Evolutionary conservation across 2,113 vertebrate species (phyloP).

Genomic region (Atlantisia rogersi): DNA sequence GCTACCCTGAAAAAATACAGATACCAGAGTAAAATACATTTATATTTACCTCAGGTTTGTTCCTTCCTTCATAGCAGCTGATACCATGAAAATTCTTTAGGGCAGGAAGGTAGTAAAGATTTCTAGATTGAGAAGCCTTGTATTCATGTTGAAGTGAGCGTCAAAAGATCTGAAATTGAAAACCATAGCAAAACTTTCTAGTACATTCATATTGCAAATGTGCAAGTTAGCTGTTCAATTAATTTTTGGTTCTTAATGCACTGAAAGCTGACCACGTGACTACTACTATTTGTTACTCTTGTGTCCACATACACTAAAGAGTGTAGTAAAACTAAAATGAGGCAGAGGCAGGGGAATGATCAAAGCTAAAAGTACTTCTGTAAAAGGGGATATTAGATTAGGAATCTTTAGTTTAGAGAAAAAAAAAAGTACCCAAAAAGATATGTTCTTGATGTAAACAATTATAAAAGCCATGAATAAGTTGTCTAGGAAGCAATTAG

Average conservation of each 20-base stretch:
- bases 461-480: slow-evolving; percentile 24
- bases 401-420: not conserved
- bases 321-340: not conserved
- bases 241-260: not conserved
- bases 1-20: not conserved
- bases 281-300: not conserved
- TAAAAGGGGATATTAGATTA: slow-evolving; percentile 12
- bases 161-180: not conserved
- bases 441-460: not conserved
- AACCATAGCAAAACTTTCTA: not conserved
- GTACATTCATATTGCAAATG: rapidly evolving
- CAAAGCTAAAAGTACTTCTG: not conserved
- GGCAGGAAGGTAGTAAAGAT: not conserved
- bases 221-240: not conserved
- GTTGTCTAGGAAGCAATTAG: slow-evolving; percentile 8
- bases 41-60: not conserved
- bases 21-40: not conserved
- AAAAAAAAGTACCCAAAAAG: not conserved
- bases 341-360: not conserved
- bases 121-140: not conserved
- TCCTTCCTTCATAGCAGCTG: not conserved
- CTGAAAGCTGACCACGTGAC: not conserved
- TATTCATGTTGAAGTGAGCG: not conserved
- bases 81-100: not conserved
- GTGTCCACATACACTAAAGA: not conserved